phyloP scores from a whole-genome alignment of 2,113 vertebrate genomes.

The Chascanopsetta lugubris region DNA sequence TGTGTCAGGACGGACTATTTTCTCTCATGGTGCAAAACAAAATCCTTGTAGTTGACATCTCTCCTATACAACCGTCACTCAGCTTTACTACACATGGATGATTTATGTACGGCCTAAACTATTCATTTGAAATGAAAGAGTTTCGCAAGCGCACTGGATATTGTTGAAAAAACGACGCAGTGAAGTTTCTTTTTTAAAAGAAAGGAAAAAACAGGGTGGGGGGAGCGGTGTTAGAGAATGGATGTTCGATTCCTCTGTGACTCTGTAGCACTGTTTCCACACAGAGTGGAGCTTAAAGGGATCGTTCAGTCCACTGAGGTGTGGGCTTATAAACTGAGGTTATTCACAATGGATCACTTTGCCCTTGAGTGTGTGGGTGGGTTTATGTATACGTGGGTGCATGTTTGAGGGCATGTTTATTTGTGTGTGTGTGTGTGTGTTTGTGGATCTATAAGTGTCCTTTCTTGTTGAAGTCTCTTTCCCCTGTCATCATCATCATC shows the following conservation, averaged over 20 bases:
- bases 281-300: slow-evolving; percentile 35
- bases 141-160: neutral
- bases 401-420: slow-evolving; percentile 26
- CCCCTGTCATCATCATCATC: slow-evolving; percentile 37
- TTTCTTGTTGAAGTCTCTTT: slow-evolving; percentile 46
- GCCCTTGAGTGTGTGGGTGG: slow-evolving; percentile 37
- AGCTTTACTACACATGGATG: neutral
- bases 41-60: neutral
- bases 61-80: no score
- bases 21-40: neutral
- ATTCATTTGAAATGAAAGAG: neutral
- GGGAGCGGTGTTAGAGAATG: neutral
- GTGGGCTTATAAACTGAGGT: slow-evolving; percentile 33
- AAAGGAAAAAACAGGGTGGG: no score
- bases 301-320: slow-evolving; percentile 37
- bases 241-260: slow-evolving; percentile 17
- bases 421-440: slow-evolving; percentile 21
- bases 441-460: slow-evolving; percentile 20
- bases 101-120: neutral
- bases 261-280: neutral
- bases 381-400: slow-evolving; percentile 15
- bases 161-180: neutral
- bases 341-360: slow-evolving; percentile 45
- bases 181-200: slow-evolving; percentile 12
- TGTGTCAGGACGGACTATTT: no score